Base-by-base conservation (phyloP, 2,888 invertebrate genomes). In the Gisinianus flammeolus region DNA sequence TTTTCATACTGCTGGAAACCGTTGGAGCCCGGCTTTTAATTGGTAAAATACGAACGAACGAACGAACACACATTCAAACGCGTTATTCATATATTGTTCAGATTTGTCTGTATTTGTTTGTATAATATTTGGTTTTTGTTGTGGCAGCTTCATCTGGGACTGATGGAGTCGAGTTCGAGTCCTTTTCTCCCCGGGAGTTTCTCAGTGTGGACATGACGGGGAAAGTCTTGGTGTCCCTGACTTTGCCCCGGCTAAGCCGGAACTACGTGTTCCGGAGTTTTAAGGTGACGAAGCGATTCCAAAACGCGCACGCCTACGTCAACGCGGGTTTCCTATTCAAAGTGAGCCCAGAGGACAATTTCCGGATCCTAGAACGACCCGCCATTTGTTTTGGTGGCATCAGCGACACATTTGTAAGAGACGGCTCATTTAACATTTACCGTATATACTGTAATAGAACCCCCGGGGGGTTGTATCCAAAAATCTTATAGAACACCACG, bases 161-260 rank as follows among this genome's bases (percentile, higher is more conserved):
- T 6, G 6, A 26, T 62, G 12, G 62, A 26, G 24, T 62, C 62
- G 3, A 26, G 24, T 16, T 3, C 62, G 8, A 70, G 26, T 19
- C 52, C 22, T 54, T 52, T n/a, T 22, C 54, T 52, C 16, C 26
- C 12, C 10, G 87, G 6, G 89, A 91, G 12, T 93, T 92, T 84
- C 86, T 93, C 2, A 87, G 88, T 24, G 85, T 87, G n/a, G 88
- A 92, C 81, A 92, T 93, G 91, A 88, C 87, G 31, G 89, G 90
- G 58, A 92, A 91, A 87, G 86, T 93, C 16, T 90, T 94, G 56
- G 85, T 90, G 5, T 35, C 35, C 16, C 8, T 70, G 6, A 44
- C n/a, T 22, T 86, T 91, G 58, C 78, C 78, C 4, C 22, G 26
- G 16, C 22, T 22, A 26, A n/a, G n/a, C 8, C 30, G 26, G 88